phyloP scores from a whole-genome alignment of 2,888 invertebrate species.

The Scrobipalpa costella region DNA sequence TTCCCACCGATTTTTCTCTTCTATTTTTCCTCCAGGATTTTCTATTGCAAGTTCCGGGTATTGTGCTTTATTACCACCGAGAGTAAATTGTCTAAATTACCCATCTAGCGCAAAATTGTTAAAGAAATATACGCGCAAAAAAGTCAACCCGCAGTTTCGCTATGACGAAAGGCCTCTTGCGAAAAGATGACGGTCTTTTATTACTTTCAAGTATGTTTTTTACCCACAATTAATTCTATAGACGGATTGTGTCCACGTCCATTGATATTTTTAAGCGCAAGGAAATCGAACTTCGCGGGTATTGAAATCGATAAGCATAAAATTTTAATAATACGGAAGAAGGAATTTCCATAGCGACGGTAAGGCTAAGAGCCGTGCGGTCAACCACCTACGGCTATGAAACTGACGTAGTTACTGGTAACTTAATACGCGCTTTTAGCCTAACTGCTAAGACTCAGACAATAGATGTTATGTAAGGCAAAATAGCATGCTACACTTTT shows the following conservation, averaged over 20 bases:
- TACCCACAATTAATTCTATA: constrained; percentile 1
- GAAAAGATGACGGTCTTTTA: constrained; percentile 29
- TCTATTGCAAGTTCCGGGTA: constrained; percentile 34
- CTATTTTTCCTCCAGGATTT: constrained; percentile 24
- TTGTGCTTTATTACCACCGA: constrained; percentile 34
- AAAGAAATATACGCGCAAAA: constrained; percentile 32
- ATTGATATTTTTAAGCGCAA: constrained; percentile 11
- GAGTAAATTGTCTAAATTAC: constrained; percentile 35
- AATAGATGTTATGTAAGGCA: constrained; percentile 31
- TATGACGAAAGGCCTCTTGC: constrained; percentile 29
- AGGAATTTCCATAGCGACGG: constrained; percentile 18
- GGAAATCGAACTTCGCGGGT: constrained; percentile 17
- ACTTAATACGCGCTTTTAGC: constrained; percentile 15
- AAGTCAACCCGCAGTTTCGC: constrained; percentile 27
- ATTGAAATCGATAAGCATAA: constrained; percentile 21
- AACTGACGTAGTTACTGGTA: constrained; percentile 20
- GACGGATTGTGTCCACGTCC: constrained; percentile 7
- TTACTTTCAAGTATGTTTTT: constrained; percentile 19
- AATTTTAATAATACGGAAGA: constrained; percentile 24
- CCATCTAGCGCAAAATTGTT: constrained; percentile 32
- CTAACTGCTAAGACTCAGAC: constrained; percentile 13
- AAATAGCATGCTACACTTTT: constrained; percentile 37
- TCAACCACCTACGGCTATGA: constrained; percentile 22
- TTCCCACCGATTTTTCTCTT: constrained; percentile 43
- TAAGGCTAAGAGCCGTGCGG: constrained; percentile 12